Base-by-base conservation (phyloP, 2,888 invertebrate species). In the Mayetiola destructor region DNA sequence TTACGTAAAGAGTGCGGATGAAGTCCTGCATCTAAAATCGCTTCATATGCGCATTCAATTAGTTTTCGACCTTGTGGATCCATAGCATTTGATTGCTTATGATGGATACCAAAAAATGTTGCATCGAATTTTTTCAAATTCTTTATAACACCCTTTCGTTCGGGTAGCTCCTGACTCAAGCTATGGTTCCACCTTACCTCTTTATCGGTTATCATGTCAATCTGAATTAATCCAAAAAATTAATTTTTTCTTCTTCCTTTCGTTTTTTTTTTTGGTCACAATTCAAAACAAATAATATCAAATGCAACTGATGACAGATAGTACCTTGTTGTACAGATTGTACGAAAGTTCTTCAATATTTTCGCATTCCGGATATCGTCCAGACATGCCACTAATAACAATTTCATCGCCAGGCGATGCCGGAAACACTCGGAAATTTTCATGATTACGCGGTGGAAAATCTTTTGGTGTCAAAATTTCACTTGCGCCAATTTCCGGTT, bases 201-300 rank as follows among this genome's bases (percentile, higher is more conserved):
- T 65, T 86, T 86, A 20, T 81, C 85, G 56, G 88, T 87, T 59
- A 91, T 81, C 76, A 94, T 80, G 66, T 94, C 91, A 62, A 85
- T 79, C 75, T 84, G 73, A 59, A 32, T n/a, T n/a, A 12, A 32
- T 9, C 8, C 32, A 32, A 32, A 42, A 42, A 42, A 4, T 12
- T 20, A 10, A n/a, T 6, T 10, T n/a, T 10, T 39, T 39, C n/a
- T n/a, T n/a, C n/a, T n/a, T n/a, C 8, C 9, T 10, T 39, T 39
- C 6, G 16, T 39, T 16, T 35, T 4, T 23, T n/a, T 48, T 14
- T 27, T 3, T 14, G n/a, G 8, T 48, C 48, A 21, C n/a, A n/a
- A n/a, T n/a, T n/a, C 6, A 6, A 48, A 6, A 10, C 48, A 14
- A 18, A 20, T 10, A 48, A 48, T 18, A 42, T n/a, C n/a, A 42